Percentiles rank a stretch among this genome's conserved stretches.
These are phyloP conservation scores for Gracilinanus agilis DNA, from an alignment of 2,113 vertebrate genomes.

Conservation along the genomic window DNA sequence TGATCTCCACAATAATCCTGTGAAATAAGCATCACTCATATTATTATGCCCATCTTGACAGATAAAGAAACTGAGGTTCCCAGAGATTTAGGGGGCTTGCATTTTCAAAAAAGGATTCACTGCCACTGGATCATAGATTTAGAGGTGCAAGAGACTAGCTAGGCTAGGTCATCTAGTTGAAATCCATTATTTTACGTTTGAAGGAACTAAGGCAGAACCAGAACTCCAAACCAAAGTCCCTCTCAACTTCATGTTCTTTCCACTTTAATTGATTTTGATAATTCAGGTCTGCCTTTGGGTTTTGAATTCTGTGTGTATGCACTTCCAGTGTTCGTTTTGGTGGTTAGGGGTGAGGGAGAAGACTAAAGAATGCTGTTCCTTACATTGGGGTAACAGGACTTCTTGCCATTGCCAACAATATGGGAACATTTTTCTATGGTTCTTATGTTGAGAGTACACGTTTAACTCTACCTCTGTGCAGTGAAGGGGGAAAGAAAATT, in stretches of 20 bases:
- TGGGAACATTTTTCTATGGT: not conserved
- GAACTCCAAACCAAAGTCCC: not conserved
- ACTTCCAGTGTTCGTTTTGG: too few relatives aligned
- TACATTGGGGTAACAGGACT: not conserved
- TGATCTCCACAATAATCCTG: not conserved
- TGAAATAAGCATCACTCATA: not conserved
- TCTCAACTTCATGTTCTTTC: not conserved
- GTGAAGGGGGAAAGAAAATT: slow-evolving; percentile 17
- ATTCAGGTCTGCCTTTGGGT: not conserved
- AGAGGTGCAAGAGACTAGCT: not conserved
- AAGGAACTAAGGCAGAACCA: not conserved
- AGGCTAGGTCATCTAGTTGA: not conserved
- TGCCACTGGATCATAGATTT: not conserved
- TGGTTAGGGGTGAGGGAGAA: not conserved
- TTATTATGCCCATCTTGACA: not conserved
- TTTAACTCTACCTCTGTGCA: slow-evolving; percentile 31
- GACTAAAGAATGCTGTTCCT: not conserved
- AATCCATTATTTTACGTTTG: not conserved
- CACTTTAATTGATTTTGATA: not conserved
- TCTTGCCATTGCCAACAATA: not conserved
- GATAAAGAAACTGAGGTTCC: not conserved
- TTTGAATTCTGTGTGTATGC: not conserved
- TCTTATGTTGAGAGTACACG: not conserved
- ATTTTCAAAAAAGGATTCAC: not conserved
- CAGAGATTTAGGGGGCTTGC: not conserved